These are phyloP conservation scores for Brotula barbata DNA, from an alignment of 2,797 vertebrate genomes.

Conservation along the genomic window DNA sequence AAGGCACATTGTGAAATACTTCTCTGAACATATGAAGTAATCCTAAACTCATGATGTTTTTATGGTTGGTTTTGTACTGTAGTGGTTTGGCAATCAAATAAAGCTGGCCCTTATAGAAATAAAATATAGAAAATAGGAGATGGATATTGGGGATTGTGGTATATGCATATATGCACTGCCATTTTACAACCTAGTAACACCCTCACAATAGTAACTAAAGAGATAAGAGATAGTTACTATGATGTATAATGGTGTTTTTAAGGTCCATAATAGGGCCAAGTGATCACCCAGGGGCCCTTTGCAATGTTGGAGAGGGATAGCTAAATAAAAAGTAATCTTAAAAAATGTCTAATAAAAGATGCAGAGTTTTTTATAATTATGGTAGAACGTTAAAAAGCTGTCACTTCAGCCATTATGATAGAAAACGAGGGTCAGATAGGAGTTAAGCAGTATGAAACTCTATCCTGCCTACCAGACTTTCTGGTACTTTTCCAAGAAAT, in stretches of 20 bases:
- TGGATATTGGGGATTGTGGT: neutral
- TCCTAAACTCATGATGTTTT: neutral
- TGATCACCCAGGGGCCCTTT: neutral
- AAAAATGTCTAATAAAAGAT: too few relatives aligned
- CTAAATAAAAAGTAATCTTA: constrained; percentile 11
- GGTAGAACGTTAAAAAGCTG: too few relatives aligned
- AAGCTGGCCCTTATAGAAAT: neutral
- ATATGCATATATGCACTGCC: constrained; percentile 25
- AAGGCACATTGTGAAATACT: neutral
- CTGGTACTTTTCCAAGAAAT: constrained; percentile 47
- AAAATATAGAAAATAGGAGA: neutral
- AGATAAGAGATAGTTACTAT: too few relatives aligned
- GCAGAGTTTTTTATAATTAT: too few relatives aligned
- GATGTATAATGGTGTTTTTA: too few relatives aligned
- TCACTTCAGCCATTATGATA: constrained; percentile 19
- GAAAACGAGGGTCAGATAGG: constrained; percentile 9
- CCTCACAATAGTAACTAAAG: too few relatives aligned
- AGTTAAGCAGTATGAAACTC: constrained; percentile 6
- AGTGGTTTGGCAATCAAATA: constrained; percentile 7
- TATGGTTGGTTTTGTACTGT: neutral
- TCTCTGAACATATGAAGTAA: neutral
- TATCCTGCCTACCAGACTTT: constrained; percentile 20
- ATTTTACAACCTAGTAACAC: too few relatives aligned
- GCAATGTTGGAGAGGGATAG: neutral
- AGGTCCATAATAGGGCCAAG: neutral